A percentile compares a stretch with the other conserved stretches of the same genome.
phyloP scores from a whole-genome alignment of 2,888 invertebrate species.

The Apodemia zela region DNA sequence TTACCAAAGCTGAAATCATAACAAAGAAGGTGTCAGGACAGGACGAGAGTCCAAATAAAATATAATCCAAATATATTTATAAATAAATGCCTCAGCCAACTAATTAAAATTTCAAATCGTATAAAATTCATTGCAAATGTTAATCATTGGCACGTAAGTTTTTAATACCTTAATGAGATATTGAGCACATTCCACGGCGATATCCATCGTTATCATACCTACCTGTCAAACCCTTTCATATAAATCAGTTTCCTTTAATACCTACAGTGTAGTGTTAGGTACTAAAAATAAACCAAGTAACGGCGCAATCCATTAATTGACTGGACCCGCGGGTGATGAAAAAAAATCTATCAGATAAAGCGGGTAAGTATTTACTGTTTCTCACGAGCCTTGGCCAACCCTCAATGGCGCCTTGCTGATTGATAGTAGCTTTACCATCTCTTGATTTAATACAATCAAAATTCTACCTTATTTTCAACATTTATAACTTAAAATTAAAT shows the following conservation, averaged over 20 bases:
- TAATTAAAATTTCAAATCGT: neutral
- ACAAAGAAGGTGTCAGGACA: too few relatives aligned
- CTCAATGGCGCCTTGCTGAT: constrained; percentile 80
- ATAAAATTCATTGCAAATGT: neutral
- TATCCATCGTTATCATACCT: constrained; percentile 51
- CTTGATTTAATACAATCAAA: constrained; percentile 39
- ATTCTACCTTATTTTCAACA: constrained; percentile 36
- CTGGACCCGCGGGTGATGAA: constrained; percentile 71
- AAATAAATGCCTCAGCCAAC: neutral
- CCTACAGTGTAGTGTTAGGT: constrained; percentile 48
- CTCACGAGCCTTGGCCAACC: constrained; percentile 75
- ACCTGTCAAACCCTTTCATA: constrained; percentile 68
- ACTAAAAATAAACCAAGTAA: constrained; percentile 74
- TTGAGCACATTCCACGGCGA: constrained; percentile 44
- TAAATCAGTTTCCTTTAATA: constrained; percentile 67
- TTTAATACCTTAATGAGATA: constrained; percentile 5
- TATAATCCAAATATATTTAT: neutral
- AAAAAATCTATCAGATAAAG: constrained; percentile 76
- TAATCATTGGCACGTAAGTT: neutral
- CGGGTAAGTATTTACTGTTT: constrained; percentile 73
- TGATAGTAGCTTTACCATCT: constrained; percentile 71
- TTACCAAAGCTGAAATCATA: too few relatives aligned
- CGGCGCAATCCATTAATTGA: constrained; percentile 78
- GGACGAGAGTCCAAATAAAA: neutral
- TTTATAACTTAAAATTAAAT: constrained; percentile 29